Percentiles rank a stretch among this genome's conserved stretches.
Conservation (phyloP, 2,888 invertebrate genomes). For the Eutolmus rufibarbis region DNA sequence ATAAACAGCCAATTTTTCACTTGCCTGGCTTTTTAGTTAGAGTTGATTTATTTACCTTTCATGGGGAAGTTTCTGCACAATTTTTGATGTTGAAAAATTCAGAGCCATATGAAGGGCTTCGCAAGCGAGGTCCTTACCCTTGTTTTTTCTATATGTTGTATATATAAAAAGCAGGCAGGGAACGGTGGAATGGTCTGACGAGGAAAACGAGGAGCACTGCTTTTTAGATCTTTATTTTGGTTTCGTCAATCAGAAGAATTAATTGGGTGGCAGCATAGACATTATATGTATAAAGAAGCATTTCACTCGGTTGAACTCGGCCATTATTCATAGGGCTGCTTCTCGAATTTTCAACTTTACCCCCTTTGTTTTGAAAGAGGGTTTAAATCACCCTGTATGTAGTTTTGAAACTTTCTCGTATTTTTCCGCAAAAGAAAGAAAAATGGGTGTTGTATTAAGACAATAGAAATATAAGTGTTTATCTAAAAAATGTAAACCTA, state of each 20-base stretch:
- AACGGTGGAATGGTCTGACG: not conserved
- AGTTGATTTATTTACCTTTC: constrained; percentile 40
- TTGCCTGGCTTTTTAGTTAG: constrained; percentile 35
- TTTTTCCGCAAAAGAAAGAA: not conserved
- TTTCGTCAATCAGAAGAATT: constrained; percentile 15
- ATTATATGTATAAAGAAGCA: not conserved
- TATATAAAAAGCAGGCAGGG: not conserved
- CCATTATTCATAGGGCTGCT: not conserved
- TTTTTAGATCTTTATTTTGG: constrained; percentile 4
- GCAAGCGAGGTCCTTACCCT: not conserved
- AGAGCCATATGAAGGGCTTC: not conserved
- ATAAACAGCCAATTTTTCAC: constrained; percentile 41
- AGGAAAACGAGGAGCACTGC: not conserved
- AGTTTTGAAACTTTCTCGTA: not conserved
- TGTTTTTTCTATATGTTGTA: not conserved
- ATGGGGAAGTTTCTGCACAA: constrained; percentile 26
- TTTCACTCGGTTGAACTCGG: not conserved
- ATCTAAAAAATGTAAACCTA: too few relatives aligned
- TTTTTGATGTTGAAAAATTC: constrained; percentile 26
- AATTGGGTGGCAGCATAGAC: constrained; percentile 2
- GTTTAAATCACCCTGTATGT: not conserved
- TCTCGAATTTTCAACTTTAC: not conserved
- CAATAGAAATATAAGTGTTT: too few relatives aligned
- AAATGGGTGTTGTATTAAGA: too few relatives aligned
- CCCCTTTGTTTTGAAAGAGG: not conserved